Evolutionary conservation across 2,797 vertebrate species (phyloP).

Genomic region (Coreius guichenoti): DNA sequence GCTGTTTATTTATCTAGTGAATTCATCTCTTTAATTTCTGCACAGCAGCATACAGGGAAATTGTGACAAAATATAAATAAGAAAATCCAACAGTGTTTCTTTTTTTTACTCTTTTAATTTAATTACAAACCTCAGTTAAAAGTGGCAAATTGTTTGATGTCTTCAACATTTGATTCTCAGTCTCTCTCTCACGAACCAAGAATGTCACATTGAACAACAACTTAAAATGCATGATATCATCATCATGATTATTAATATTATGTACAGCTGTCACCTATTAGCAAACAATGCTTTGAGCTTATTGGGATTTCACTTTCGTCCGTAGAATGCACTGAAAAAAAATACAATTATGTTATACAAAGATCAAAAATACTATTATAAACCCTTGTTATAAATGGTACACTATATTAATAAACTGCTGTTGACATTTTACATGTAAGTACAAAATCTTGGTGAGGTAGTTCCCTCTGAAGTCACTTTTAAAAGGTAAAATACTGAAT

Average conservation of each 20-base stretch:
- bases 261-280: constrained; percentile 82
- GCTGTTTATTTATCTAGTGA: constrained; percentile 84
- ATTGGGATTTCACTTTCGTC: constrained; percentile 80
- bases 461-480: constrained; percentile 86
- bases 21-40: constrained; percentile 81
- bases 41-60: constrained; percentile 84
- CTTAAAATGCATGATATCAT: constrained; percentile 76
- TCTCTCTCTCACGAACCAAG: constrained; percentile 70
- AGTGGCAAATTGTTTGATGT: constrained; percentile 77
- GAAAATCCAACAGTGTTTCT: constrained; percentile 83
- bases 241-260: constrained; percentile 65
- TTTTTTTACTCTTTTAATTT: constrained; percentile 79
- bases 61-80: constrained; percentile 86
- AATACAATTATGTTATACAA: constrained; percentile 89
- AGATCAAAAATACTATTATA: constrained; percentile 89
- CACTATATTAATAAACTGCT: constrained; percentile 86
- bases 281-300: constrained; percentile 83
- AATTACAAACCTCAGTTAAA: constrained; percentile 81
- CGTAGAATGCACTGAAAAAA: constrained; percentile 83
- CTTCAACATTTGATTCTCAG: constrained; percentile 69
- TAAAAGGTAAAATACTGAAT: constrained; percentile 85
- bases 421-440: constrained; percentile 84
- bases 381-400: constrained; percentile 88
- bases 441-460: constrained; percentile 88
- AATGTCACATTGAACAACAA: constrained; percentile 80